Evolutionary conservation across 2,888 invertebrate genomes (phyloP), one percentile per base, ranked within the genome.

Genomic region (Idaea straminata): DNA sequence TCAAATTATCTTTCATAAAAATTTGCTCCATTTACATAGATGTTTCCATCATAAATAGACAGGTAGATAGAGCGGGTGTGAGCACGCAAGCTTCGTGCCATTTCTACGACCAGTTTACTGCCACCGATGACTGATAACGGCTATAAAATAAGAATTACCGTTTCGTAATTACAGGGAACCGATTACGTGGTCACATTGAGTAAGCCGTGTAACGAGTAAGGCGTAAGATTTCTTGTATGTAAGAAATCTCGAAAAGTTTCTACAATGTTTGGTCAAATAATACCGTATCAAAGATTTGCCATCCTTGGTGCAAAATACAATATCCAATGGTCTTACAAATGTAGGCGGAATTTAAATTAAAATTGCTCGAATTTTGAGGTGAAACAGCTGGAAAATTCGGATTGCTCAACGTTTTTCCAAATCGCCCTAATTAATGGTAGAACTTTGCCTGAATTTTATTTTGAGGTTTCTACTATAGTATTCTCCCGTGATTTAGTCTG

Each of bases 141-240:
- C 69, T 66, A 73, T 78, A 75, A 74, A 67, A 69, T 64, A 73
- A 73, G 74, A 73, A 74, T 74, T 71, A 69, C 69, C 65, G 66
- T 67, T 36, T 61, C 36, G 65, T 71, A 72, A 75, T 75, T 78
- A 78, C 59, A 25, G 61, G 63, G 62, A 65, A 62, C 63, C 68
- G 66, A 69, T 71, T 65, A 64, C 61, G 62, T 57, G 65, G 35
- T 62, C 62, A 62, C 66, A 70, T 68, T 66, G 70, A 65, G 64
- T 63, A 62, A 47, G 38, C 62, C 62, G 60, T 58, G 61, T 15
- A 59, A 59, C 15, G 6, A 5, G 58, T 13, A 47, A 47, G 3
- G 6, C 13, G 10, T 47, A 47, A 10, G 47, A 47, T 47, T 47
- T 47, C 47, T 47, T 47, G 47, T 47, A 47, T 47, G 3, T 4